A percentile compares a stretch with the other conserved stretches of the same genome.
phyloP scores from a whole-genome alignment of 2,797 vertebrate genomes.

The Babyrousa celebensis region DNA sequence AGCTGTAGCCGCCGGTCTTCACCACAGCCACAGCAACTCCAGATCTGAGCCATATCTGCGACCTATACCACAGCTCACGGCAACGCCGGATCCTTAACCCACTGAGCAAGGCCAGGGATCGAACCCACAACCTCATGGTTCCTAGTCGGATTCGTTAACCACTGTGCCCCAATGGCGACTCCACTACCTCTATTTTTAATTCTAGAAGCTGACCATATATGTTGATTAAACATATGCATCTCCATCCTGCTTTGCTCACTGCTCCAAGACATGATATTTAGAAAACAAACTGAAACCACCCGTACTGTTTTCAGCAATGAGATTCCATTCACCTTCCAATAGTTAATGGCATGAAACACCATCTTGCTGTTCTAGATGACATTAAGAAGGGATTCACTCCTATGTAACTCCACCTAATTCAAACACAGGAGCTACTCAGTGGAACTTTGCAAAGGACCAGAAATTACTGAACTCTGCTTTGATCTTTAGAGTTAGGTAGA shows the following conservation, averaged over 20 bases:
- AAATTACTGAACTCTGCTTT: not conserved
- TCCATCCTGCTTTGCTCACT: not conserved
- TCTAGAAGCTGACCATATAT: not conserved
- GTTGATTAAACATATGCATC: not conserved
- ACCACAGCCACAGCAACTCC: too few relatives aligned
- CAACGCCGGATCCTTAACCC: too few relatives aligned
- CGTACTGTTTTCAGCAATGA: not conserved
- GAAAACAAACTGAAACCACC: not conserved
- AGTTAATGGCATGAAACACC: not conserved
- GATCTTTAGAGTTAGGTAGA: not conserved
- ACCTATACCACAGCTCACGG: too few relatives aligned
- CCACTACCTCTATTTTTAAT: not conserved
- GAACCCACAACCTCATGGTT: too few relatives aligned
- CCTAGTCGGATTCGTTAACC: too few relatives aligned
- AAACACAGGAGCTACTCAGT: not conserved
- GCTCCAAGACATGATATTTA: not conserved
- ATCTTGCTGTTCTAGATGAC: not conserved
- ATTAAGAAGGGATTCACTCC: not conserved
- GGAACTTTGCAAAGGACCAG: not conserved
- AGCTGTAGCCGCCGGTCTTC: too few relatives aligned
- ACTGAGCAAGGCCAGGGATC: too few relatives aligned
- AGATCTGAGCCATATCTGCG: too few relatives aligned
- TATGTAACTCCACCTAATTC: not conserved
- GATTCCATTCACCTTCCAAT: not conserved
- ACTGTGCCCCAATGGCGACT: too few relatives aligned